phyloP scores from a whole-genome alignment of 2,888 invertebrate genomes.

The Perdita meconis region DNA sequence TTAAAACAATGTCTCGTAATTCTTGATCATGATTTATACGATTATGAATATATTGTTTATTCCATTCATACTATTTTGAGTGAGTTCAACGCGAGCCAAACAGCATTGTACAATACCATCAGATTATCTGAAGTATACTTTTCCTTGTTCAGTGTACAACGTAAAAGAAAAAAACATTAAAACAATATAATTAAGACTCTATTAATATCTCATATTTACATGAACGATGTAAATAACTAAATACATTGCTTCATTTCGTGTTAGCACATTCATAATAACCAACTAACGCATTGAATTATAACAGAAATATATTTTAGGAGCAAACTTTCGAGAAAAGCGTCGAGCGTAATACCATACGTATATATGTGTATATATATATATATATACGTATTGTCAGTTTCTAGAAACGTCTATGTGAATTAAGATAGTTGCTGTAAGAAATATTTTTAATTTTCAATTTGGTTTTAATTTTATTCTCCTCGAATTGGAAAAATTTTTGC shows the following conservation, averaged over 20 bases:
- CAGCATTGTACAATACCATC: conserved; percentile 6
- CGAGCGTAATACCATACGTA: conserved; percentile 6
- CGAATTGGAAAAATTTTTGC: conserved; percentile 2
- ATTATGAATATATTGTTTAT: conserved; percentile 17
- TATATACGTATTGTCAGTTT: conserved; percentile 15
- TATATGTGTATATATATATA: neutral
- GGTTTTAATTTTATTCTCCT: neutral
- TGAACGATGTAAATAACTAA: conserved; percentile 33
- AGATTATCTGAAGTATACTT: neutral
- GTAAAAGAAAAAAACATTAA: neutral
- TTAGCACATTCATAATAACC: conserved; percentile 18
- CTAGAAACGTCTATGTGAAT: neutral
- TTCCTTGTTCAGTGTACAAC: neutral
- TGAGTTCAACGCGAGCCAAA: conserved; percentile 17
- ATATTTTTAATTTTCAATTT: conserved; percentile 24
- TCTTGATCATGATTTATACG: conserved; percentile 19
- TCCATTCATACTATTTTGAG: conserved; percentile 3
- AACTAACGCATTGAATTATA: conserved; percentile 33
- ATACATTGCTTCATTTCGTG: conserved; percentile 16
- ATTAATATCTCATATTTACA: conserved; percentile 37
- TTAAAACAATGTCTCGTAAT: conserved; percentile 26
- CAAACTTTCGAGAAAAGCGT: neutral
- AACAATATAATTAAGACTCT: conserved; percentile 10
- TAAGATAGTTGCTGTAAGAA: conserved; percentile 5
- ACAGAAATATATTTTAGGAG: conserved; percentile 11